These are phyloP conservation scores for Plectropomus leopardus DNA, from an alignment of 2,113 vertebrate genomes.

Conservation along the genomic window DNA sequence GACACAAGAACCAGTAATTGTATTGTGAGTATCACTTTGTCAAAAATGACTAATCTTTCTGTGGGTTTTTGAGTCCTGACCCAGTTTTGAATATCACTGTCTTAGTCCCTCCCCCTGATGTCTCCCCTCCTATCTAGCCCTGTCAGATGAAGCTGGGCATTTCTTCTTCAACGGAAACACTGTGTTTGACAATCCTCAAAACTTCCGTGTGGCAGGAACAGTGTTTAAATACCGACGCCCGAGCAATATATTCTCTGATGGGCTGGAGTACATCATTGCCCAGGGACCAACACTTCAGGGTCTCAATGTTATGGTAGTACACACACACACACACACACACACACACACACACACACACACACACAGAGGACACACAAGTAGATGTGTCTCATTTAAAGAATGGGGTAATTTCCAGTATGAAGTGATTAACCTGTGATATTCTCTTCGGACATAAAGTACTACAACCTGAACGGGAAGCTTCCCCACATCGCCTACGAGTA, in stretches of 20 bases:
- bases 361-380: background rate
- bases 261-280: slow-evolving; percentile 92
- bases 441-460: slow-evolving; percentile 83
- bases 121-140: slow-evolving; percentile 77
- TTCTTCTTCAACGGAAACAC: slow-evolving; percentile 94
- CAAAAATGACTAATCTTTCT: background rate
- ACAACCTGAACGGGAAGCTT: slow-evolving; percentile 93
- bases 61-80: background rate
- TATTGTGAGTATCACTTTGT: too few species aligned
- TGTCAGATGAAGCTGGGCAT: slow-evolving; percentile 89
- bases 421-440: slow-evolving; percentile 3
- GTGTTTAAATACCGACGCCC: slow-evolving; percentile 92
- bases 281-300: slow-evolving; percentile 91
- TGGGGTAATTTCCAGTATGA: background rate
- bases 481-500: slow-evolving; percentile 91
- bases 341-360: background rate
- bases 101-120: background rate
- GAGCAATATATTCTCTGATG: slow-evolving; percentile 84
- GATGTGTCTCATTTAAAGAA: background rate
- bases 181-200: slow-evolving; percentile 90
- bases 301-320: slow-evolving; percentile 83
- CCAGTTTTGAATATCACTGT: slow-evolving; percentile 12
- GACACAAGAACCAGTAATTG: background rate
- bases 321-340: slow-evolving; percentile 7
- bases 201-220: slow-evolving; percentile 91